Conservation (phyloP, 2,888 invertebrate genomes). For the Sthenelais limicola region DNA sequence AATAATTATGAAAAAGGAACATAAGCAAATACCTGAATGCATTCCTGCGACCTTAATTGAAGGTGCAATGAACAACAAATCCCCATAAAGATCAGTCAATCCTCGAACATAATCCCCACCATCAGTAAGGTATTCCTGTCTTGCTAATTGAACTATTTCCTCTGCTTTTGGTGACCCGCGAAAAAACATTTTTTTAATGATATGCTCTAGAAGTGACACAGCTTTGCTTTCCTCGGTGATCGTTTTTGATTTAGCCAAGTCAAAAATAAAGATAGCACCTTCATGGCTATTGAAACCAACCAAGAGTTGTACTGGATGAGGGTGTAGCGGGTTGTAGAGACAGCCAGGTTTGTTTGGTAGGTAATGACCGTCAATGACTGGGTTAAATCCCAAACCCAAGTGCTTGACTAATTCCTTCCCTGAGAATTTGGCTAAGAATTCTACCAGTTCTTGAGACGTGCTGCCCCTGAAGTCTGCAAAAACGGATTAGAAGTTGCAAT, state of each 20-base stretch:
- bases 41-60: constrained; percentile 5
- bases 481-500: too few relatives aligned
- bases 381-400: constrained; percentile 36
- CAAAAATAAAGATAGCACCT: constrained; percentile 36
- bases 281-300: constrained; percentile 45
- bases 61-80: constrained; percentile 41
- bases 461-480: too few relatives aligned
- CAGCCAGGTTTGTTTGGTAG: neutral
- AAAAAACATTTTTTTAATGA: constrained; percentile 16
- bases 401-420: constrained; percentile 18
- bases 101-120: neutral
- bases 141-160: constrained; percentile 5
- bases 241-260: neutral
- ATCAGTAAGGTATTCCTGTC: constrained; percentile 33
- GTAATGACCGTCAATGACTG: constrained; percentile 36
- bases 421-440: constrained; percentile 10
- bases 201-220: neutral
- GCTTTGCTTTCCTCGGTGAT: neutral
- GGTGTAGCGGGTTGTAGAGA: constrained; percentile 1
- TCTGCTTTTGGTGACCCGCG: constrained; percentile 6
- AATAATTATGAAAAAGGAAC: too few relatives aligned
- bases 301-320: constrained; percentile 39
- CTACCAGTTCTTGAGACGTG: too few relatives aligned
- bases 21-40: constrained; percentile 27
- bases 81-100: constrained; percentile 37